Percentiles rank a stretch among this genome's conserved stretches.
These are phyloP conservation scores for Euschistus heros DNA, from an alignment of 1,140 invertebrate species.

Conservation along the genomic window DNA sequence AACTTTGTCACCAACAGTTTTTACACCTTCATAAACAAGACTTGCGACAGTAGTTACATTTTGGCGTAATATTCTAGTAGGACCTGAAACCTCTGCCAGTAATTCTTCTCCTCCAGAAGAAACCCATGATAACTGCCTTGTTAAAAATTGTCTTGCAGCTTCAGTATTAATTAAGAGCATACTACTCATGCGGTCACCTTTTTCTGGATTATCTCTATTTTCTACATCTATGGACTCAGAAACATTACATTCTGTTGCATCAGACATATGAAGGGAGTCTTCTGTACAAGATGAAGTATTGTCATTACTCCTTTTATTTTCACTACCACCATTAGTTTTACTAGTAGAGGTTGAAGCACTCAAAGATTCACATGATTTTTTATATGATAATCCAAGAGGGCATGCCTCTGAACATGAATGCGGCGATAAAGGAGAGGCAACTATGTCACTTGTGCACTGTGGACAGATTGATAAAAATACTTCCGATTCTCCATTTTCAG, in stretches of 20 bases:
- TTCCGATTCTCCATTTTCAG: conserved; percentile 42
- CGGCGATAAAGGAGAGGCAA: conserved; percentile 35
- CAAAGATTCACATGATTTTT: conserved; percentile 42
- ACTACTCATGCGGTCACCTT: conserved; percentile 47
- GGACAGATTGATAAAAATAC: conserved; percentile 53
- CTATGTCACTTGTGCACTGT: conserved; percentile 34
- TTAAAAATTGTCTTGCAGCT: conserved; percentile 56
- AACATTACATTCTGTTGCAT: conserved; percentile 23
- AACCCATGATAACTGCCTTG: conserved; percentile 59
- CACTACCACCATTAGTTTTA: conserved; percentile 35
- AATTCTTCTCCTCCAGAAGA: conserved; percentile 54
- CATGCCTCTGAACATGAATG: conserved; percentile 40
- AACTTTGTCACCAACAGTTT: conserved; percentile 61
- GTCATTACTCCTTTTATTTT: conserved; percentile 29
- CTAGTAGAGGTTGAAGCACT: conserved; percentile 39
- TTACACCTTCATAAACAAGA: conserved; percentile 60
- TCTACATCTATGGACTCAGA: conserved; percentile 20
- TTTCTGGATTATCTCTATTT: conserved; percentile 37
- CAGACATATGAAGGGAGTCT: conserved; percentile 9
- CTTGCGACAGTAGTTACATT: conserved; percentile 63
- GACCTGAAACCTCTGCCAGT: conserved; percentile 50
- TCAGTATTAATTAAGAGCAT: conserved; percentile 51
- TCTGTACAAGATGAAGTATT: conserved; percentile 29
- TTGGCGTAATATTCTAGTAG: conserved; percentile 55
- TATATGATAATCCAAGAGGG: conserved; percentile 35